Percentiles rank a stretch among this genome's conserved stretches.
Evolutionary conservation across 2,888 invertebrate genomes (phyloP).

Genomic region (Coleophora deauratella): DNA sequence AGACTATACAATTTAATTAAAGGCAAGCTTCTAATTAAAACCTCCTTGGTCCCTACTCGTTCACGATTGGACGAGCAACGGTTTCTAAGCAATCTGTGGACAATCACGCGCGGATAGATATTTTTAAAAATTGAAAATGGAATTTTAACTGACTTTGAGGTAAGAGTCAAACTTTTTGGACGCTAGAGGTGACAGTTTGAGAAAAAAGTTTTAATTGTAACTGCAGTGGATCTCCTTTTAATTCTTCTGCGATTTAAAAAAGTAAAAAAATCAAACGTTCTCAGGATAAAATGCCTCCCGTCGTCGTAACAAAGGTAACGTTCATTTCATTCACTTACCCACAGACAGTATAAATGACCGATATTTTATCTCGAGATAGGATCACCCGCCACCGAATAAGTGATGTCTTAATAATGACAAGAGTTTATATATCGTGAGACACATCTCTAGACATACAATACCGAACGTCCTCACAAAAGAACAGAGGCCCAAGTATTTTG

Average conservation of each 20-base stretch:
- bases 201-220: background rate
- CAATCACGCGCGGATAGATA: slow-evolving; percentile 14
- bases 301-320: background rate
- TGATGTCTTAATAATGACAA: slow-evolving; percentile 72
- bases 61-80: slow-evolving; percentile 39
- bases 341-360: slow-evolving; percentile 50
- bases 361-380: slow-evolving; percentile 47
- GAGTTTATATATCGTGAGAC: slow-evolving; percentile 63
- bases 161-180: no score
- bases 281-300: background rate
- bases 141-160: no score
- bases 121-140: no score
- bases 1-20: slow-evolving; percentile 71
- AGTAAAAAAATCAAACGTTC: no score
- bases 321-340: slow-evolving; percentile 38
- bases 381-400: slow-evolving; percentile 69
- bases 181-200: no score
- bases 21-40: slow-evolving; percentile 42
- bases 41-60: slow-evolving; percentile 31
- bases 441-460: slow-evolving; percentile 53
- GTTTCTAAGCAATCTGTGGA: slow-evolving; percentile 31
- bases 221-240: no score
- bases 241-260: slow-evolving; percentile 8
- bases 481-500: slow-evolving; percentile 61
- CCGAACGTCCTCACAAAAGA: slow-evolving; percentile 58